Evolutionary conservation across 2,113 vertebrate species (phyloP).

Genomic region (Agapornis roseicollis): DNA sequence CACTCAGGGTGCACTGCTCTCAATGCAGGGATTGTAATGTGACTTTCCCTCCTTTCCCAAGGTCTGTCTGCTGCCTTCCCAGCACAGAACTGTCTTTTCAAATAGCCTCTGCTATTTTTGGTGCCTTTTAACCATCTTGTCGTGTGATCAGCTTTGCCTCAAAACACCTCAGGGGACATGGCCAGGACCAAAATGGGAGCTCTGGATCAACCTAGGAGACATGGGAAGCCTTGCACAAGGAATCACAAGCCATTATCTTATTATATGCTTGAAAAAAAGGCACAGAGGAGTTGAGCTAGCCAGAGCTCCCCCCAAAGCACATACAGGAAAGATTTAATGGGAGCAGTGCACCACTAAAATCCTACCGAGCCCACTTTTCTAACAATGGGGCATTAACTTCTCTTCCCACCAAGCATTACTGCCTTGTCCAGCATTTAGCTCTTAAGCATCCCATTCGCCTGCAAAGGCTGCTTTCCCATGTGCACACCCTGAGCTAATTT

Average conservation of each 20-base stretch:
- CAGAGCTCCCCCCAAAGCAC: neutral
- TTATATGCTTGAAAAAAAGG: neutral
- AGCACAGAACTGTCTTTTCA: constrained; percentile 21
- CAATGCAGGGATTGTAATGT: constrained; percentile 1
- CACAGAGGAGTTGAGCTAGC: neutral
- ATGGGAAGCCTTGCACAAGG: neutral
- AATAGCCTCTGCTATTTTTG: neutral
- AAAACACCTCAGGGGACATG: neutral
- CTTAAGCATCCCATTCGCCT: neutral
- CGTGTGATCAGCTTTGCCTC: neutral
- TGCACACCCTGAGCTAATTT: neutral
- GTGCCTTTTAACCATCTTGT: neutral
- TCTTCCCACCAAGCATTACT: neutral
- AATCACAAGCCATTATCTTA: neutral
- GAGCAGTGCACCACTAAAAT: neutral
- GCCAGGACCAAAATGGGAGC: neutral
- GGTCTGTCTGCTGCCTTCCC: neutral
- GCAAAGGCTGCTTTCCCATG: neutral
- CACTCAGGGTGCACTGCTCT: neutral
- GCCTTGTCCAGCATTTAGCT: neutral
- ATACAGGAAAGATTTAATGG: neutral
- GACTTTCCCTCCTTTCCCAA: neutral
- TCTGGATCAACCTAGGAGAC: fast-evolving
- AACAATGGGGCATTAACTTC: neutral
- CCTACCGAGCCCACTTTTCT: neutral